These are phyloP conservation scores for Perodicticus potto DNA, from an alignment of 2,797 vertebrate species.

Conservation along the genomic window DNA sequence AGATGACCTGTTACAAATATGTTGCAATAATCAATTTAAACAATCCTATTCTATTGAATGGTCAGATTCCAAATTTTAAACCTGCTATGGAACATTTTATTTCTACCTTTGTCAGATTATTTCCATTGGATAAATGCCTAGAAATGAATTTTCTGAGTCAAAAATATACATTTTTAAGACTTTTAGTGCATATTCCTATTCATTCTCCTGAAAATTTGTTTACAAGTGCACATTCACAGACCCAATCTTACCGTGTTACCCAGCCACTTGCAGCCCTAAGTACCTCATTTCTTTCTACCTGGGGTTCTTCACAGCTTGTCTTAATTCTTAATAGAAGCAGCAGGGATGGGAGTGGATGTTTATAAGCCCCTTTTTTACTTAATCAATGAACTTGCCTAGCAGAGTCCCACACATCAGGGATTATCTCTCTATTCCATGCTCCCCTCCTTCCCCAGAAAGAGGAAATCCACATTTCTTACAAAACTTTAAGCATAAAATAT, in stretches of 20 bases:
- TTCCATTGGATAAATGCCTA: background rate
- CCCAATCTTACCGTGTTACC: background rate
- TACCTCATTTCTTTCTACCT: background rate
- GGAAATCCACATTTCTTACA: background rate
- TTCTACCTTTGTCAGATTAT: slow-evolving; percentile 3
- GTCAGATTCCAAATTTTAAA: slow-evolving; percentile 6
- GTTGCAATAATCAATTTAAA: background rate
- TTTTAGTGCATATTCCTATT: background rate
- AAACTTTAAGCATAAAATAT: background rate
- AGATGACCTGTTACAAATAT: background rate
- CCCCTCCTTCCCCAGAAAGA: background rate
- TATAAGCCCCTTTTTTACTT: background rate
- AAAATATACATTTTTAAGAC: background rate
- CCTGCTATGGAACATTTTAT: slow-evolving; percentile 18
- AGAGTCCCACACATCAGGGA: background rate
- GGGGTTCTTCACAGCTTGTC: background rate
- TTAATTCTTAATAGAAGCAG: slow-evolving; percentile 16
- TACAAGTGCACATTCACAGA: background rate
- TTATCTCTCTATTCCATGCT: background rate
- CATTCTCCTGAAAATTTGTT: background rate
- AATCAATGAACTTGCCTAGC: slow-evolving; percentile 3
- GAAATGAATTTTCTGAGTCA: slow-evolving; percentile 39
- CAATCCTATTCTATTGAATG: background rate
- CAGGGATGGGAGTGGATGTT: background rate
- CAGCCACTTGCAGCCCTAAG: background rate